Base-by-base conservation (phyloP, 2,888 invertebrate species). In the Sialis fuliginosa region DNA sequence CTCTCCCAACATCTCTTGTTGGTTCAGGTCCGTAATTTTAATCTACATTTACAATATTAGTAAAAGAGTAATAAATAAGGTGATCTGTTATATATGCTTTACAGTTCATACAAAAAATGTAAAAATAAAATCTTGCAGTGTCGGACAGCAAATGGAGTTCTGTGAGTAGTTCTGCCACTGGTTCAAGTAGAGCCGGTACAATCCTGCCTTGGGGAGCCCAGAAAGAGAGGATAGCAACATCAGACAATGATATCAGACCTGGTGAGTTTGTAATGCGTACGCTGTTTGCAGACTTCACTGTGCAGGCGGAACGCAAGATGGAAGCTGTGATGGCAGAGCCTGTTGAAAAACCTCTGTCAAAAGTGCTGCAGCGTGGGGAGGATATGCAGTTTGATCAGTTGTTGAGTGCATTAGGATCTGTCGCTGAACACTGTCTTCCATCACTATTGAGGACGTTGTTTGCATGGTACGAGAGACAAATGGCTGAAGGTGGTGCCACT, bases 231-330 rank as follows among this genome's bases (percentile, higher is more conserved):
- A 61, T 68, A 33, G 60, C 63, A 35, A 66, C 71, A 49, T 62
- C 74, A 34, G 79, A 85, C 58, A 72, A 76, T 56, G 78, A 81
- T 56, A 67, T 84, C 10, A 74, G 88, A 49, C 91, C 92, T 0
- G 97, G 97, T 8, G 95, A 97, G 66, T 96, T 86, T 67, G 92
- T 97, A 1, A 92, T 97, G 82, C 75, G 93, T 50, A 85, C 90
- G 41, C 72, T 98, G 2, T 95, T 98, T 61, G 81, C 90, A 1
- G 96, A 98, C 65, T 96, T 97, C 60, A 93, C 95, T 1, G 72
- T 84, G 2, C 84, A 92, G 58, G 92, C 93, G 1, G 96, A 96
- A 59, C 84, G 86, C 61, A 97, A 97, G 68, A 92, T 98, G 67
- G 93, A 95, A 60, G 77, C 81, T 47, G 92, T 97, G 1, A 86